Base-by-base conservation (phyloP, 2,113 vertebrate species). In the Butorides virescens region DNA sequence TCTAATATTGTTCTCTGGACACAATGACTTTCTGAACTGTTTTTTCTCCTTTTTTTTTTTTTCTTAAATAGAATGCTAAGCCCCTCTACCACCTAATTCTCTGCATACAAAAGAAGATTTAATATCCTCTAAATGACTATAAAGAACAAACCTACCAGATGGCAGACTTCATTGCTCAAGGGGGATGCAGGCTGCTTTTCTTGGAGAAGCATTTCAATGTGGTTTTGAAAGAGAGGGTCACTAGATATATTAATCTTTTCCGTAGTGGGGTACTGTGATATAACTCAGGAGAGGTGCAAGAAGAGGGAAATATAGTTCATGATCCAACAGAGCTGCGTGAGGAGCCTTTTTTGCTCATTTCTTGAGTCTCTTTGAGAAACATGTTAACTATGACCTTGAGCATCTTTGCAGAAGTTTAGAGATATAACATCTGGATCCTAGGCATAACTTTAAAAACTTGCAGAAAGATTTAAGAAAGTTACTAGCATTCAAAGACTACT, bases 51-150 rank as follows among this genome's bases (percentile, higher is more conserved):
- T n/a, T 7, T 85, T 72, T 47, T 73, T 67, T 73, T 67, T 49
- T 58, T 78, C n/a, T 79, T 86, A 92, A 97, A 79, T 58, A 79
- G 85, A 94, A 90, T 49, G 61, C 80, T 90, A 91, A 95, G 78
- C 67, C 56, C 72, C 79, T 90, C 81, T 56, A 82, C 94, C 85
- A 83, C 88, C 89, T 92, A 93, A 96, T 96, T 95, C 87, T 85
- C 66, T 90, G 76, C 79, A 79, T 84, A 97, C 93, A 97, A 97
- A 96, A 84, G 95, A 92, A 96, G 92, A 94, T 95, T 96, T 87
- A 95, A 92, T 95, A 88, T 93, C 89, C 88, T 95, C 91, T 89
- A 92, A 96, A 92, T 92, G 62, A 83, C 86, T 94, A 66, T 83
- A 92, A 96, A 92, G 92, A 80, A 91, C 68, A 88, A 95, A 89